phyloP scores from a whole-genome alignment of 2,888 invertebrate genomes.

The Metacarcinus magister region DNA sequence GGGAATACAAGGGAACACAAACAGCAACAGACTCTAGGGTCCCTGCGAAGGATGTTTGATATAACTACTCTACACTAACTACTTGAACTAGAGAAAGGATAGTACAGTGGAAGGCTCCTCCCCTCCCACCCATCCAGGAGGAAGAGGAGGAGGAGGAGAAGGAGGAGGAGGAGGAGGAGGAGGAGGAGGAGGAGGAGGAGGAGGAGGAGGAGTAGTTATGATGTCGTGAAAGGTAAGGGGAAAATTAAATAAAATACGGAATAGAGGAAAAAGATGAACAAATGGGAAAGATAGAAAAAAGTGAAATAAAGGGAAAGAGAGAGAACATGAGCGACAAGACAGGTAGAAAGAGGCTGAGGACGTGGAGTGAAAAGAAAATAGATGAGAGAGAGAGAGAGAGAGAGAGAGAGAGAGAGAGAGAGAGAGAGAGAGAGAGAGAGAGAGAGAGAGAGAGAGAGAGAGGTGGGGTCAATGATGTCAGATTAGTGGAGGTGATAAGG shows the following conservation, averaged over 20 bases:
- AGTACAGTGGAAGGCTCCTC: too few species aligned
- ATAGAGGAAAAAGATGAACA: not conserved
- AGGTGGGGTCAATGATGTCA: not conserved
- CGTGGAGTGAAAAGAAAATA: conserved; percentile 5
- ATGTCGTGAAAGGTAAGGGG: too few species aligned
- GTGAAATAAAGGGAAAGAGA: not conserved
- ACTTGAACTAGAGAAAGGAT: too few species aligned
- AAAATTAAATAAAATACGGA: not conserved
- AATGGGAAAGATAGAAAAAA: not conserved
- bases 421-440: conserved; percentile 20
- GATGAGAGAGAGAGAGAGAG: not conserved
- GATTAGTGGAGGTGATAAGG: not conserved
- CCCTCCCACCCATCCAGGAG: too few species aligned
- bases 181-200: not conserved
- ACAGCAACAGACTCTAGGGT: too few species aligned
- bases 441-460: conserved; percentile 38
- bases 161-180: not conserved
- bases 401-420: conserved; percentile 49
- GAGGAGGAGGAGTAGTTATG: not conserved
- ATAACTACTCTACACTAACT: too few species aligned
- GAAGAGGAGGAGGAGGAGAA: conserved; percentile 38
- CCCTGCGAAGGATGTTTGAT: too few species aligned
- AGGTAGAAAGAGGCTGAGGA: not conserved
- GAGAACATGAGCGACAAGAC: not conserved
- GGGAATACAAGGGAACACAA: too few species aligned